A percentile compares a stretch with the other conserved stretches of the same genome.
These are phyloP conservation scores for Eupithecia pulchellata DNA, from an alignment of 2,888 invertebrate genomes.

Conservation along the genomic window DNA sequence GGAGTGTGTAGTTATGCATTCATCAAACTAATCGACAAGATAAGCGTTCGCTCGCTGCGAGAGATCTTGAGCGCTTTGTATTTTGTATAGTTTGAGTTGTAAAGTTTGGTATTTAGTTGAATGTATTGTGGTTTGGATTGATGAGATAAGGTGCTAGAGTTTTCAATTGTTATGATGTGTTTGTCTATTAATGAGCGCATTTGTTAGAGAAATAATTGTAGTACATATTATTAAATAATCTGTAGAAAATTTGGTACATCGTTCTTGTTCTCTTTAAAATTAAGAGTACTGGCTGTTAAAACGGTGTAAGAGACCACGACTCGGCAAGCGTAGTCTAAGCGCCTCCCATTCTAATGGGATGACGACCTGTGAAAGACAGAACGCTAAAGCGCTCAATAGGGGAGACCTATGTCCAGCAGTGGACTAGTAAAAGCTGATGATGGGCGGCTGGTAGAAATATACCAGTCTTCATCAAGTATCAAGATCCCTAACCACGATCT, in stretches of 20 bases:
- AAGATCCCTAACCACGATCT: conserved; percentile 44
- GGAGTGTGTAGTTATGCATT: conserved; percentile 61
- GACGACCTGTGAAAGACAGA: too few relatives aligned
- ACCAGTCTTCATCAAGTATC: conserved; percentile 44
- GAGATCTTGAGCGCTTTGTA: conserved; percentile 47
- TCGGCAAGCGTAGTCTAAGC: too few relatives aligned
- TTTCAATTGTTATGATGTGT: neutral
- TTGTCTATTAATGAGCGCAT: too few relatives aligned
- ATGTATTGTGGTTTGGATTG: neutral
- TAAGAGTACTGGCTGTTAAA: too few relatives aligned
- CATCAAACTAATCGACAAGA: conserved; percentile 71
- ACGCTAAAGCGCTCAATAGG: neutral
- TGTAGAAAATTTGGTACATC: too few relatives aligned
- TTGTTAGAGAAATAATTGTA: too few relatives aligned
- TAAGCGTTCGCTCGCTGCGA: conserved; percentile 58
- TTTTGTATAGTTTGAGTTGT: too few relatives aligned
- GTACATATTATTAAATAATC: too few relatives aligned
- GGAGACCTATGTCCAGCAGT: neutral
- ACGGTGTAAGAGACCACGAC: too few relatives aligned
- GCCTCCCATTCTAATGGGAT: too few relatives aligned
- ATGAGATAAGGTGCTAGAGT: neutral
- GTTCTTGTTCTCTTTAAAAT: too few relatives aligned
- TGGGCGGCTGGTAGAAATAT: neutral
- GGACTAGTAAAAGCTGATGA: too few relatives aligned
- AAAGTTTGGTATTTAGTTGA: neutral